These are phyloP conservation scores for Melanocharis versteri DNA, from an alignment of 2,113 vertebrate species.

Conservation along the genomic window DNA sequence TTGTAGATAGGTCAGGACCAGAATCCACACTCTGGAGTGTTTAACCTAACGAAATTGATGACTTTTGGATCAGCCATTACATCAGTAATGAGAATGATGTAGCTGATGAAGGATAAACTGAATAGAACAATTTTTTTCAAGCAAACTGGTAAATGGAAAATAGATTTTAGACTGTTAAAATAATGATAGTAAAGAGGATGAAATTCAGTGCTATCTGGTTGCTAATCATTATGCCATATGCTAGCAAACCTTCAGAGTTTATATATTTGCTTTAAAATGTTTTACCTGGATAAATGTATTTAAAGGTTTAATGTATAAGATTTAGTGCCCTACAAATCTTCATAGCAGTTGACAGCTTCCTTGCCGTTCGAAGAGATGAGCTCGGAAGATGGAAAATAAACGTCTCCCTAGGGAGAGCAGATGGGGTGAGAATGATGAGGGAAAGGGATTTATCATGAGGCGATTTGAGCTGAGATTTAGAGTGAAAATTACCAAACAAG, in stretches of 20 bases:
- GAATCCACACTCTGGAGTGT: neutral
- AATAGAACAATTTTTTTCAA: neutral
- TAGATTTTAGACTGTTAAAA: constrained; percentile 39
- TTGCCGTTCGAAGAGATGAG: constrained; percentile 39
- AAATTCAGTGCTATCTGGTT: constrained; percentile 39
- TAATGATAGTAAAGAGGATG: constrained; percentile 27
- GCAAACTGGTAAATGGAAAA: constrained; percentile 1
- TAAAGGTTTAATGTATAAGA: constrained; percentile 59
- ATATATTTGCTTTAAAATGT: constrained; percentile 47
- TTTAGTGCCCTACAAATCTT: constrained; percentile 67
- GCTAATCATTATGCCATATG: constrained; percentile 67
- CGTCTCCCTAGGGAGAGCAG: constrained; percentile 23
- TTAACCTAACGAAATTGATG: neutral
- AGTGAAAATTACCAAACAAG: constrained; percentile 64
- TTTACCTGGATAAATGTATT: constrained; percentile 66
- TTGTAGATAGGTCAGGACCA: neutral
- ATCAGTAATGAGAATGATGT: neutral
- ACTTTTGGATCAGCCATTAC: neutral
- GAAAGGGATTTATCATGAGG: constrained; percentile 58
- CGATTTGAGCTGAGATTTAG: constrained; percentile 61
- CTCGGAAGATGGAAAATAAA: constrained; percentile 55
- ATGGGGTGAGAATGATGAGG: constrained; percentile 67
- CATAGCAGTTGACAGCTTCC: constrained; percentile 63
- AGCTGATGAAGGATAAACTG: neutral
- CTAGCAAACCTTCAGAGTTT: constrained; percentile 22